A percentile compares a stretch with the other conserved stretches of the same genome.
Evolutionary conservation across 2,113 vertebrate genomes (phyloP).

Genomic region (Paralichthys olivaceus): DNA sequence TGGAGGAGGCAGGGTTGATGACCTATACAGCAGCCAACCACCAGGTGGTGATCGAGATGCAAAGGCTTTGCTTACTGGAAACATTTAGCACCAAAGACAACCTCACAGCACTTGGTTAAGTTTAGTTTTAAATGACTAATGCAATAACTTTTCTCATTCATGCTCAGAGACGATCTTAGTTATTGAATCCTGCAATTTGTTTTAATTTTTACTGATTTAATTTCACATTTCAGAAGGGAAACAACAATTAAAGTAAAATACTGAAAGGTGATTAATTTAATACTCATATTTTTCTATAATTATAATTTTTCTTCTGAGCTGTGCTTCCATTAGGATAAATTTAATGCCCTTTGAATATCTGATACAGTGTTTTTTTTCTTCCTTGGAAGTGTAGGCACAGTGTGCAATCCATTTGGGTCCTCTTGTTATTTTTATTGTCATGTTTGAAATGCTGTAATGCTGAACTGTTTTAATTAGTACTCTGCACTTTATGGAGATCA

Average conservation of each 20-base stretch:
- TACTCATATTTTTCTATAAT: constrained; percentile 48
- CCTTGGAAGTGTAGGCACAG: constrained; percentile 58
- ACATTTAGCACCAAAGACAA: background rate
- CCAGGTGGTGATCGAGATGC: too few relatives aligned
- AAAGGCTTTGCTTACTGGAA: too few relatives aligned
- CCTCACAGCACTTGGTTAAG: background rate
- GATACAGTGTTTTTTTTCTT: constrained; percentile 43
- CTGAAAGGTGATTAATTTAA: constrained; percentile 49
- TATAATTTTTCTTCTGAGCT: constrained; percentile 46
- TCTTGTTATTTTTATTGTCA: constrained; percentile 82
- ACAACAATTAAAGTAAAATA: constrained; percentile 30
- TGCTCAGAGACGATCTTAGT: constrained; percentile 33
- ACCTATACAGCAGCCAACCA: too few relatives aligned
- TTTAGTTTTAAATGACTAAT: constrained; percentile 19
- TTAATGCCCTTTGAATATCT: constrained; percentile 58
- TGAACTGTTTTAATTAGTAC: constrained; percentile 84
- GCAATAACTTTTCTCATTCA: constrained; percentile 35
- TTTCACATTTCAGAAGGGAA: constrained; percentile 19
- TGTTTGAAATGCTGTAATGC: constrained; percentile 80
- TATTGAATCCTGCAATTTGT: constrained; percentile 33
- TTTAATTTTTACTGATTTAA: constrained; percentile 41
- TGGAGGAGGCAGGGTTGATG: too few relatives aligned
- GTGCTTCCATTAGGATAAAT: constrained; percentile 51
- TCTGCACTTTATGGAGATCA: constrained; percentile 80
- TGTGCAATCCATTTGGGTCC: constrained; percentile 71